Percentiles rank a stretch among this genome's conserved stretches.
Conservation (phyloP, 2,888 invertebrate species). For the Eupithecia abbreviata region DNA sequence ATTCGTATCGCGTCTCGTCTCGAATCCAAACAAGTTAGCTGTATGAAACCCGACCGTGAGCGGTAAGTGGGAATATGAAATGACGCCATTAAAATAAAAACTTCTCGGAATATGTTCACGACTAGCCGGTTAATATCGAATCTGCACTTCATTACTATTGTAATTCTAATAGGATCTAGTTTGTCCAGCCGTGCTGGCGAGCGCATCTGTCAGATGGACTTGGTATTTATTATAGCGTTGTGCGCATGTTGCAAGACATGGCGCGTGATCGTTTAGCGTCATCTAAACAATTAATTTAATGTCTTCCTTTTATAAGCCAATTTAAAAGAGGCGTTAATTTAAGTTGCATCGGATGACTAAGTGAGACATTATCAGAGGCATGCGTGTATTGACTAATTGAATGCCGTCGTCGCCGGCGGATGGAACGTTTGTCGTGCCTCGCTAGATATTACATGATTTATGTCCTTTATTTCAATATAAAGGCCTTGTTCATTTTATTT, state of each 20-base stretch:
- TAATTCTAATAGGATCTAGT: neutral
- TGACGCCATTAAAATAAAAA: conserved; percentile 55
- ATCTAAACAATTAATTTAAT: conserved; percentile 41
- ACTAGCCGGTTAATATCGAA: conserved; percentile 41
- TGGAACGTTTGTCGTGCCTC: conserved; percentile 28
- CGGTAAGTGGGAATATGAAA: conserved; percentile 57
- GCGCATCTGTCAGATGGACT: neutral
- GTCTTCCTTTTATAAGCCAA: conserved; percentile 47
- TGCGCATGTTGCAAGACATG: neutral
- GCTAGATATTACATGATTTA: conserved; percentile 40
- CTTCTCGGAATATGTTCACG: conserved; percentile 51
- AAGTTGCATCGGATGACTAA: conserved; percentile 50
- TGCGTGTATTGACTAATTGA: conserved; percentile 49
- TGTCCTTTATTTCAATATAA: conserved; percentile 43
- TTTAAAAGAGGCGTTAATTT: conserved; percentile 45
- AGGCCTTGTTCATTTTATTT: conserved; percentile 46
- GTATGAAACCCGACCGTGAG: conserved; percentile 54
- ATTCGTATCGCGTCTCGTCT: conserved; percentile 48
- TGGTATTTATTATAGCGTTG: conserved; percentile 15
- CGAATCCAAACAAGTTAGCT: conserved; percentile 57
- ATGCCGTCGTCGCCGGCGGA: conserved; percentile 44
- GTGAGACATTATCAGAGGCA: conserved; percentile 53
- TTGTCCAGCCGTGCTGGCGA: neutral
- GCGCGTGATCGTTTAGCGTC: conserved; percentile 21
- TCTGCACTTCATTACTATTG: conserved; percentile 34